These are phyloP conservation scores for Brachystomella parvula DNA, from an alignment of 1,140 invertebrate genomes.

Conservation along the genomic window DNA sequence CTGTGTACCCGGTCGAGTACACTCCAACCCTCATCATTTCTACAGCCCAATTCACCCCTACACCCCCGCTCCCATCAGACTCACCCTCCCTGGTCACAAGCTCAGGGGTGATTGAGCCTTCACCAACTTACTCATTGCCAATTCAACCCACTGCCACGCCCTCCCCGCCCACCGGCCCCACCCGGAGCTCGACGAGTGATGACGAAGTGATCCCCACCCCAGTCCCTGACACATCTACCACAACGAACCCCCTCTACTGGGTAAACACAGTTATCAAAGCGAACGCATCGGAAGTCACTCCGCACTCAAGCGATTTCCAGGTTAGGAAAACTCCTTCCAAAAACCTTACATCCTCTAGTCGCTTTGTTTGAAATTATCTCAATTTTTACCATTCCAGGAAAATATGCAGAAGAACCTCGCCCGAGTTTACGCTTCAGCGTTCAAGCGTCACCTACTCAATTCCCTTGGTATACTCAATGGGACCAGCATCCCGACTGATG, in stretches of 20 bases:
- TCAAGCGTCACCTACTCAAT: conserved; percentile 32
- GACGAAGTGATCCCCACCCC: conserved; percentile 11
- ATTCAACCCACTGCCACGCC: not conserved
- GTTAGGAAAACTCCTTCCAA: too few relatives aligned
- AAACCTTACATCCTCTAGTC: too few relatives aligned
- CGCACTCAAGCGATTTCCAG: not conserved
- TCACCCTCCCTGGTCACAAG: not conserved
- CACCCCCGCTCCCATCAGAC: not conserved
- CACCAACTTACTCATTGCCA: not conserved
- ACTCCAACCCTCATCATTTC: conserved; percentile 30
- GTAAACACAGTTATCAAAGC: conserved; percentile 35
- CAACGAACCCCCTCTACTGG: conserved; percentile 25
- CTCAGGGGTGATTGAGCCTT: not conserved
- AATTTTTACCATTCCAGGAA: conserved; percentile 14
- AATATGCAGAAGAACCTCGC: conserved; percentile 32
- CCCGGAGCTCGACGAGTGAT: not conserved
- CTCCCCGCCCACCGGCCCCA: not conserved
- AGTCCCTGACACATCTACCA: not conserved
- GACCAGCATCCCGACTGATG: not conserved
- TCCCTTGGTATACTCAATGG: conserved; percentile 22
- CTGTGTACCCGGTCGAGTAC: conserved; percentile 31
- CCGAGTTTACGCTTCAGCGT: conserved; percentile 33
- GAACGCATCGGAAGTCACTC: conserved; percentile 15
- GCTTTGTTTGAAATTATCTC: too few relatives aligned
- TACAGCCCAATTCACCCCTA: not conserved